Conservation (phyloP, 1,140 invertebrate genomes). For the Sycobia sp. region DNA sequence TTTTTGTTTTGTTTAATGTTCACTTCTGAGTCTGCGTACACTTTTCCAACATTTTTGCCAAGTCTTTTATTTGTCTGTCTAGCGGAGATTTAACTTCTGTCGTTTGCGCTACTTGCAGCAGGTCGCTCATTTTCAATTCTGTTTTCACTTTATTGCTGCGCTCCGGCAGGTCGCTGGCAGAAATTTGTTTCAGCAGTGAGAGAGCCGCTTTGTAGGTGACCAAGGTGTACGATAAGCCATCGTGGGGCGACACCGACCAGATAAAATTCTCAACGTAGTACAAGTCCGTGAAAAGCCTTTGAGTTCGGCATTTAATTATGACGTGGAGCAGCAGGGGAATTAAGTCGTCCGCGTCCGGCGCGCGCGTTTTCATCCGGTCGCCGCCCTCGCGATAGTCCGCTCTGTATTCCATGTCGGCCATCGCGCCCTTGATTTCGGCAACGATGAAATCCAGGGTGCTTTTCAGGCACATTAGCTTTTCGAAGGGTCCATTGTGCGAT, state of each 20-base stretch:
- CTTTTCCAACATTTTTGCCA: too few species aligned
- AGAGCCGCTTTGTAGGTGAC: conserved; percentile 42
- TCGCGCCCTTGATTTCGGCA: conserved; percentile 46
- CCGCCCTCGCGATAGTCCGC: conserved; percentile 30
- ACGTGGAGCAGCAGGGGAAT: conserved; percentile 46
- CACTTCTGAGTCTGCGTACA: too few species aligned
- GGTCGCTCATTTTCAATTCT: background rate
- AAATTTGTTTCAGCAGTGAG: conserved; percentile 27
- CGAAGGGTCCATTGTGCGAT: conserved; percentile 41
- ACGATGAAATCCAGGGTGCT: conserved; percentile 46
- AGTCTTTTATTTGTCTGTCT: too few species aligned
- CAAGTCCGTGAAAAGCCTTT: conserved; percentile 44
- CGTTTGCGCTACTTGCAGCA: background rate
- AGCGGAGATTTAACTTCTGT: too few species aligned
- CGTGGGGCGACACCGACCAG: conserved; percentile 39
- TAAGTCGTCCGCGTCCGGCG: conserved; percentile 39
- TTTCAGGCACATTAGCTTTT: conserved; percentile 46
- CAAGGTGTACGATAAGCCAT: conserved; percentile 39
- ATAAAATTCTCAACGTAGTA: conserved; percentile 48
- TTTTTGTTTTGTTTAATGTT: too few species aligned
- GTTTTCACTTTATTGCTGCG: background rate
- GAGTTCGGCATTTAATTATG: conserved; percentile 43
- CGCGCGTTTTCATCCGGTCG: background rate
- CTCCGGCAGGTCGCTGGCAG: conserved; percentile 15
- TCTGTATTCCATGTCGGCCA: conserved; percentile 43